Conservation (phyloP, 2,888 invertebrate genomes). For the Choreutis nemorana region DNA sequence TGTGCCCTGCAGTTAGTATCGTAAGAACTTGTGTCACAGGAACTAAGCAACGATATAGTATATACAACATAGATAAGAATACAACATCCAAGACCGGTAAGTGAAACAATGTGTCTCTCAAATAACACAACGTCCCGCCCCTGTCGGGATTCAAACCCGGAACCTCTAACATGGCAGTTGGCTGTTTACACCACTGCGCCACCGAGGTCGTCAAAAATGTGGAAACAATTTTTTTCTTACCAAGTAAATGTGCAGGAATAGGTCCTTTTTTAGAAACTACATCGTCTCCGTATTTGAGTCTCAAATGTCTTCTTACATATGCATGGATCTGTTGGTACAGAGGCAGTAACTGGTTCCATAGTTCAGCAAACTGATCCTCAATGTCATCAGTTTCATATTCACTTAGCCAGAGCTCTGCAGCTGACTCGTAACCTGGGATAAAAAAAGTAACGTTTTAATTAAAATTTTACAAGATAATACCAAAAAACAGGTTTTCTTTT, state of each 20-base stretch:
- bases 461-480: neutral
- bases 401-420: constrained; percentile 74
- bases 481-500: neutral
- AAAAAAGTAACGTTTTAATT: neutral
- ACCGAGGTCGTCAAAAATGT: no score
- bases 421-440: constrained; percentile 70
- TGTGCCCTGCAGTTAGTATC: neutral
- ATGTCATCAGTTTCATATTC: constrained; percentile 75
- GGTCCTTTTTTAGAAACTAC: constrained; percentile 73
- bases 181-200: no score
- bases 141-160: no score
- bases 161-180: no score
- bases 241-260: constrained; percentile 80
- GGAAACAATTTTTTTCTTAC: no score
- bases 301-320: constrained; percentile 76
- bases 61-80: no score
- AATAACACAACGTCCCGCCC: no score
- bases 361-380: constrained; percentile 69
- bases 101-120: no score
- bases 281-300: constrained; percentile 72
- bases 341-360: constrained; percentile 81
- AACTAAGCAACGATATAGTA: no score
- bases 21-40: no score
- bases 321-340: constrained; percentile 85
- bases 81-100: no score